A percentile compares a stretch with the other conserved stretches of the same genome.
These are phyloP conservation scores for Itoplectis maculator DNA, from an alignment of 2,888 invertebrate species.

Conservation along the genomic window DNA sequence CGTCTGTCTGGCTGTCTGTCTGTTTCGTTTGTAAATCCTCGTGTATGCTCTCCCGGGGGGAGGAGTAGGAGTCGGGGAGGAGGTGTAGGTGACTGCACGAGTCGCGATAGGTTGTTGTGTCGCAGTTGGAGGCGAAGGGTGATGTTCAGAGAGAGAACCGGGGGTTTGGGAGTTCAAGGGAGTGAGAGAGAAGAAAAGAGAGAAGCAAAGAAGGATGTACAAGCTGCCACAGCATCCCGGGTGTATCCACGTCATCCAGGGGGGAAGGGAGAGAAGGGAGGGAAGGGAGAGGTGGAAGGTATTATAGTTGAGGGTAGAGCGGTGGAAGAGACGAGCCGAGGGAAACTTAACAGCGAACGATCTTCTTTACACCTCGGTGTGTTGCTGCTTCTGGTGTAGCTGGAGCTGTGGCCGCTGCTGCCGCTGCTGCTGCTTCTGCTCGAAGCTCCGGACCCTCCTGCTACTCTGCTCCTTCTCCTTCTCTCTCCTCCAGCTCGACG, in stretches of 20 bases:
- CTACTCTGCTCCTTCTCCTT: no score
- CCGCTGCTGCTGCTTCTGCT: no score
- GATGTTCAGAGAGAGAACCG: not conserved
- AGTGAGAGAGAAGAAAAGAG: not conserved
- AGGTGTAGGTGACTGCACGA: constrained; percentile 6
- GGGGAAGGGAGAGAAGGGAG: constrained; percentile 44
- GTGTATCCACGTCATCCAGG: constrained; percentile 53
- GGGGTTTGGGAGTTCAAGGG: not conserved
- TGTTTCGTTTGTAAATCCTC: constrained; percentile 57
- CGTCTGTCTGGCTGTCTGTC: constrained; percentile 48
- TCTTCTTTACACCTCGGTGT: constrained; percentile 64
- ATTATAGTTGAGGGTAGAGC: constrained; percentile 45
- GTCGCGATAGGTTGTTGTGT: constrained; percentile 15
- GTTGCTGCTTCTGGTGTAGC: constrained; percentile 32
- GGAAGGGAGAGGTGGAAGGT: constrained; percentile 48
- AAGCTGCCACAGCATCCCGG: constrained; percentile 36
- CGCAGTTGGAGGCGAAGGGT: no score
- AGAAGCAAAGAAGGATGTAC: constrained; percentile 17
- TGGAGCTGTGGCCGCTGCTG: constrained; percentile 18
- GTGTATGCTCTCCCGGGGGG: constrained; percentile 30
- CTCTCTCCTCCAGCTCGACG: constrained; percentile 2
- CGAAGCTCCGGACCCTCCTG: no score
- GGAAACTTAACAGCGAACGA: constrained; percentile 62
- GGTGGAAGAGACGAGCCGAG: constrained; percentile 59
- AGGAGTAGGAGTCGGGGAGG: no score